A percentile compares a stretch with the other conserved stretches of the same genome.
Conservation (phyloP, 2,113 vertebrate species). For the Phycodurus eques region DNA sequence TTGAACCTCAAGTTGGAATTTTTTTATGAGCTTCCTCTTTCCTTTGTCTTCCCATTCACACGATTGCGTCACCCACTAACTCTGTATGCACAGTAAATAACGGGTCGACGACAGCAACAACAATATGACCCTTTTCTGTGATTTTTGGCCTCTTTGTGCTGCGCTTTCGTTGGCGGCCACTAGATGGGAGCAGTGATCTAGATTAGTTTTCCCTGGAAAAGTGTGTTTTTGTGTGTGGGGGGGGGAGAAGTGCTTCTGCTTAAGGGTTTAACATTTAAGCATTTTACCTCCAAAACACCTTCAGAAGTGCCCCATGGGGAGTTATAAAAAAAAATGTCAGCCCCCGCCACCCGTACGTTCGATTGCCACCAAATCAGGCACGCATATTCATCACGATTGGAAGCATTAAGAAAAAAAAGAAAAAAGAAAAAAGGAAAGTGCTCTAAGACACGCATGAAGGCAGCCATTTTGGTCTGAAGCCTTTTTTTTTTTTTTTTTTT, state of each 20-base stretch:
- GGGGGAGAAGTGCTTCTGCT: conserved; percentile 20
- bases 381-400: not conserved
- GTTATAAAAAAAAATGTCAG: not conserved
- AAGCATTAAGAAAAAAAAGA: not conserved
- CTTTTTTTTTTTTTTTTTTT: not conserved
- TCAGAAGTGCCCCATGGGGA: not conserved
- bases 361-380: not conserved
- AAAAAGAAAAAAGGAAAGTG: not conserved
- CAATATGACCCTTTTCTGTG: not conserved
- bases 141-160: not conserved
- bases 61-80: too few relatives aligned
- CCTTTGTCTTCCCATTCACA: too few relatives aligned
- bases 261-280: not conserved
- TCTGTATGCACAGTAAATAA: not conserved
- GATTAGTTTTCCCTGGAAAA: conserved; percentile 13
- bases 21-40: too few relatives aligned
- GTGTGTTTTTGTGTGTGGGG: not conserved
- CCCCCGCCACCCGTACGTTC: not conserved
- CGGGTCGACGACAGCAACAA: not conserved
- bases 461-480: not conserved
- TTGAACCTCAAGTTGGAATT: not conserved
- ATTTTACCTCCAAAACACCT: not conserved
- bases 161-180: conserved; percentile 32
- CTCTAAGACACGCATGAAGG: not conserved
- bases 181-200: conserved; percentile 68